These are phyloP conservation scores for Tipula confusa DNA, from an alignment of 2,888 invertebrate species.

Conservation along the genomic window DNA sequence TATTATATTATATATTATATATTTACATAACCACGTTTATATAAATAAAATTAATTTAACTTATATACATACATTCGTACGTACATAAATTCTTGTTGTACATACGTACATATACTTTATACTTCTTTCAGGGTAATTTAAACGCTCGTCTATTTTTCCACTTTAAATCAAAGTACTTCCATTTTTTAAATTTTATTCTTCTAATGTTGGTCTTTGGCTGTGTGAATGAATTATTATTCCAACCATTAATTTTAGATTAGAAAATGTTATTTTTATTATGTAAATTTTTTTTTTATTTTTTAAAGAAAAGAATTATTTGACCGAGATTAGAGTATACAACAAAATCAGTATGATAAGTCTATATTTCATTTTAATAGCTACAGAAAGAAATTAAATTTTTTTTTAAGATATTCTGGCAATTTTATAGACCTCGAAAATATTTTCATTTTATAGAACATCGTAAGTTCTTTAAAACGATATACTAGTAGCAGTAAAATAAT, in stretches of 20 bases:
- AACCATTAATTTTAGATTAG: conserved; percentile 20
- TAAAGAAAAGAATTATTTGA: not conserved
- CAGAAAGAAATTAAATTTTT: not conserved
- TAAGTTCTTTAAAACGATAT: not conserved
- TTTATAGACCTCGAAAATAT: conserved; percentile 20
- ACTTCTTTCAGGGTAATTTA: not conserved
- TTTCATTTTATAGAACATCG: not conserved
- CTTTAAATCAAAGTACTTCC: not conserved
- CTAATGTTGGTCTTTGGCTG: too few relatives aligned
- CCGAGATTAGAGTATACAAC: not conserved
- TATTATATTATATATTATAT: not conserved
- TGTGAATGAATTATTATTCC: conserved; percentile 25
- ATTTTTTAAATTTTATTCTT: too few relatives aligned
- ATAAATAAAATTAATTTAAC: not conserved
- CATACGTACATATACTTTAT: not conserved
- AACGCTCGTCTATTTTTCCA: not conserved
- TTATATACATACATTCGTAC: not conserved
- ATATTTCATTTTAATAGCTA: not conserved
- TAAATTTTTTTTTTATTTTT: not conserved
- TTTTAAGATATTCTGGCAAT: not conserved
- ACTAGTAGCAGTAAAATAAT: not conserved
- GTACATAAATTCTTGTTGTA: not conserved
- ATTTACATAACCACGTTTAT: not conserved
- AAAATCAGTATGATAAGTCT: not conserved
- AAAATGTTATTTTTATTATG: not conserved